Base-by-base conservation (phyloP, 2,113 vertebrate species). In the Rhinolophus sinicus region DNA sequence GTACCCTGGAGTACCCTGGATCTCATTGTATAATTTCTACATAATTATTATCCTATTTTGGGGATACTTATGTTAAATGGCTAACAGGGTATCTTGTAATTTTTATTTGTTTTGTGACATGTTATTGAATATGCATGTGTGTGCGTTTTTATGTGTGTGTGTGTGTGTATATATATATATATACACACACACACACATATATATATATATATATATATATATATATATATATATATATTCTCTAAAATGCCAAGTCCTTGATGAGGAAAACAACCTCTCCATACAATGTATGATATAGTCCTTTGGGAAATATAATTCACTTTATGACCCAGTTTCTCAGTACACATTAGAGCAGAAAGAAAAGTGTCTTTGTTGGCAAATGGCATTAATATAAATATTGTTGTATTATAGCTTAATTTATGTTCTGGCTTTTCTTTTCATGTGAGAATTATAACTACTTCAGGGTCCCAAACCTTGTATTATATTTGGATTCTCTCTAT, bases 1-100 rank as follows among this genome's bases (percentile, higher is more conserved):
- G 7, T 90, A 90, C 7, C 76, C 83, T 73, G 50, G 52, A 94
- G 90, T 92, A 78, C 22, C 38, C 12, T 95, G 81, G 69, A 47
- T 93, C 22, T 84, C 35, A 47, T 19, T 93, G 52, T 70, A 75
- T 96, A 89, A 95, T 97, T 85, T 97, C 44, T 80, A 72, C 40
- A 38, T 96, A 76, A 94, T 93, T 93, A 82, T 95, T 88, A 78
- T 95, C 82, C 33, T 52, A 94, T 93, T 94, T 93, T 1, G 30
- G 86, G 77, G 58, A 83, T 28, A 80, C 8, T 93, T 95, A 76
- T 64, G 38, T 87, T 90, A 95, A 92, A 35, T 95, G 30, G 50
- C 50, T 96, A 80, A 38, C 30, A 72, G 44, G 7, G 5, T 93
- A 78, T 92, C 14, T 73, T 80, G 56, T 35, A 60, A 44, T 85